phyloP scores from a whole-genome alignment of 2,888 invertebrate species.

The Melikaiella ostensackeni region DNA sequence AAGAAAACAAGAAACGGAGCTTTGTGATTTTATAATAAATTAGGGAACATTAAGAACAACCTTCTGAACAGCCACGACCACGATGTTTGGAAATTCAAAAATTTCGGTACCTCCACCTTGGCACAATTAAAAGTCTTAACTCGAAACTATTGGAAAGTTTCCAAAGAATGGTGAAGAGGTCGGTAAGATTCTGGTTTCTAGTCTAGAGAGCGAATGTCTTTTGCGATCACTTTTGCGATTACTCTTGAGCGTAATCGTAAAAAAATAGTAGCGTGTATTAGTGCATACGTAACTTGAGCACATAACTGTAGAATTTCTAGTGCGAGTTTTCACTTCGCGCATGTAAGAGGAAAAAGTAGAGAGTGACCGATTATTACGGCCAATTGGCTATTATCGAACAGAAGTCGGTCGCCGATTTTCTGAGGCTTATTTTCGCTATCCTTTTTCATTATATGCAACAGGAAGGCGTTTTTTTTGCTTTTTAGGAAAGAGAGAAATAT shows the following conservation, averaged over 20 bases:
- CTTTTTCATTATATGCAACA: not conserved
- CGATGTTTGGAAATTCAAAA: slow-evolving; percentile 15
- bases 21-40: not conserved
- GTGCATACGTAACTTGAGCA: slow-evolving; percentile 18
- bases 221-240: not conserved
- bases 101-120: slow-evolving; percentile 8
- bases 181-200: not conserved
- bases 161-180: not conserved
- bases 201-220: slow-evolving; percentile 1
- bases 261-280: not conserved
- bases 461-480: not conserved
- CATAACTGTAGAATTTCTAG: slow-evolving; percentile 44
- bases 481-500: not conserved
- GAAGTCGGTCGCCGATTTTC: slow-evolving; percentile 47
- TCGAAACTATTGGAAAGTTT: slow-evolving; percentile 5
- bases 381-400: slow-evolving; percentile 47
- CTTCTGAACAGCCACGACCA: not conserved
- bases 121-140: not conserved
- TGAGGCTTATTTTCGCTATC: slow-evolving; percentile 5
- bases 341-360: slow-evolving; percentile 40
- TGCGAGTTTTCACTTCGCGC: slow-evolving; percentile 56
- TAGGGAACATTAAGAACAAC: slow-evolving; percentile 5
- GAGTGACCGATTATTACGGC: slow-evolving; percentile 45
- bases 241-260: not conserved
- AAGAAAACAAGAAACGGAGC: not conserved